phyloP scores from a whole-genome alignment of 35 echinoderm and acorn worm species.

The Apostichopus japonicus region DNA sequence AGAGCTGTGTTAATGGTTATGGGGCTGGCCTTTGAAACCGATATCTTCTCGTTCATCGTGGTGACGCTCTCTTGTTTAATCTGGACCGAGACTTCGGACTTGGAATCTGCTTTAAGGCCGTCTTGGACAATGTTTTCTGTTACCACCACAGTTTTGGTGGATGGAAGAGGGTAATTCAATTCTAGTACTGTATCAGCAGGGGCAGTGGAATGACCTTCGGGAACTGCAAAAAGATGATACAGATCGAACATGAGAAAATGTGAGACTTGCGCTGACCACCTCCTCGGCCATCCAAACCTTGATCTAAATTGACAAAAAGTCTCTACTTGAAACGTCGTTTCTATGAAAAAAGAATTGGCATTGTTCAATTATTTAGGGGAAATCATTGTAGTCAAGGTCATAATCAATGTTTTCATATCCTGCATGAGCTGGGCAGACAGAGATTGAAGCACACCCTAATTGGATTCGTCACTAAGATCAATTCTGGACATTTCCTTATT shows the following conservation, averaged over 20 bases:
- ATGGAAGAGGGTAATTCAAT: slow-evolving; percentile 92
- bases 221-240: slow-evolving; percentile 60
- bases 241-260: background rate
- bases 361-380: no score
- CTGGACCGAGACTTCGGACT: slow-evolving; percentile 18
- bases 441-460: no score
- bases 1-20: background rate
- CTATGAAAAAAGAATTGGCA: no score
- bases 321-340: no score
- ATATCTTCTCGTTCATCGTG: slow-evolving; percentile 21
- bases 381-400: no score
- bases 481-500: no score
- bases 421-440: no score
- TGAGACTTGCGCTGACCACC: no score
- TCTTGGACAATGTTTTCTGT: slow-evolving; percentile 43
- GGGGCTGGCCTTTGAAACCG: background rate
- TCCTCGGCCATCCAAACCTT: no score
- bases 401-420: no score
- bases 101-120: slow-evolving; percentile 37
- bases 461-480: no score
- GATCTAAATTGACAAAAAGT: no score
- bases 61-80: slow-evolving; percentile 20
- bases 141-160: slow-evolving; percentile 57
- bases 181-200: slow-evolving; percentile 99
- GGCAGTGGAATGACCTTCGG: slow-evolving; percentile 99